Evolutionary conservation across 2,797 vertebrate genomes (phyloP), one percentile per base, ranked within the genome.

Genomic region (Morelia viridis): DNA sequence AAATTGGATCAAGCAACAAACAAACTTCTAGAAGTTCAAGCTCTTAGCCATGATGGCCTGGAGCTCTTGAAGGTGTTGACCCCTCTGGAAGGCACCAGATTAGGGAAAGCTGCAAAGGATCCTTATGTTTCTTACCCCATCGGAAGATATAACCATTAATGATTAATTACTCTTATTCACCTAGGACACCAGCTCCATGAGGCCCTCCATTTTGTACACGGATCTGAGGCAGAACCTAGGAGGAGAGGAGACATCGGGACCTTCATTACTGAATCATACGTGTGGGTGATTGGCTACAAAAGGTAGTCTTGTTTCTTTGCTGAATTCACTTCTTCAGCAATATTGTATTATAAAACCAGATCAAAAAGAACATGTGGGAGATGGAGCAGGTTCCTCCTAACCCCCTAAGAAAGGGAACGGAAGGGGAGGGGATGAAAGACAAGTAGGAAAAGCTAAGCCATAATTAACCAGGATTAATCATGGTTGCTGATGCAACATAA

Each of bases 181-280:
- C 99, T 12, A 99, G 97, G 93, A 99, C 96, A 94, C 98, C 99
- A 0, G 99, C 99, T 93, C 99, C 99, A 0, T 98, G 96, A 41
- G 88, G 71, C 90, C 99, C 98, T 95, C 99, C 99, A 2, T 97
- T 96, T 90, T 97, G 98, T 95, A 98, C 95, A 84, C 90, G 97
- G 95, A 99, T 97, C 97, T 99, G 98, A 97, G 99, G 99, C 84
- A 99, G 97, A 91, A 99, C 97, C 99, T 99, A 96, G 22, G 24
- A 95, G 94, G 97, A 94, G 93, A 91, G 96, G 85, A 87, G 87
- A 93, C 91, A 91, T 96, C 92, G 97, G 90, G 95, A 88, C 91
- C 4, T 1, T 13, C 24, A 4, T 17, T 2, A 9, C 24, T 26
- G 31, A 88, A 26, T 62, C n/a, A 19, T 6, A 50, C 0, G 0